Conservation (phyloP, 2,797 vertebrate species). For the Odontamblyopus lacepedii region DNA sequence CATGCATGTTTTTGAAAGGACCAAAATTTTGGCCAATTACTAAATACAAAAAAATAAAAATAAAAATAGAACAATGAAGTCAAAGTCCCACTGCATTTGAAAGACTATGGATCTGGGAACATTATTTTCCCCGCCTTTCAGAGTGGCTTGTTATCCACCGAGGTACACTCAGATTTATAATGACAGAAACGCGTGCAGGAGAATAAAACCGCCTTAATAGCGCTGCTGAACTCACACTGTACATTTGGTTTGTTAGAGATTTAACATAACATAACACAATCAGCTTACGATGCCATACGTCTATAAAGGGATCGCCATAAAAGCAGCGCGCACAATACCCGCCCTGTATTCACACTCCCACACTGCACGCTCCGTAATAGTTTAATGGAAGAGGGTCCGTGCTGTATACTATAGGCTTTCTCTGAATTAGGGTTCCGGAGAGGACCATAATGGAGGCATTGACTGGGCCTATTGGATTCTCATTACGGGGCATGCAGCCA, state of each 20-base stretch:
- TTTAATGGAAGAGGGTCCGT: conserved; percentile 34
- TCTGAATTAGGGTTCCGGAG: conserved; percentile 25
- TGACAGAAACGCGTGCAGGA: not conserved
- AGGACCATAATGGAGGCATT: conserved; percentile 41
- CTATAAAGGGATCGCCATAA: conserved; percentile 27
- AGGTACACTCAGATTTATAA: not conserved
- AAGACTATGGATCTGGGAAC: not conserved
- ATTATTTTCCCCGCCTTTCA: not conserved
- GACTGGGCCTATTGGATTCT: conserved; percentile 47
- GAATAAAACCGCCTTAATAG: not conserved
- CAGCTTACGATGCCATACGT: conserved; percentile 29
- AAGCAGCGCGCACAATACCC: conserved; percentile 13
- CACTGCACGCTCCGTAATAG: conserved; percentile 33
- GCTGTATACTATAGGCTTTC: conserved; percentile 31
- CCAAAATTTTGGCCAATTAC: too few relatives aligned
- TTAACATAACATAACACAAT: conserved; percentile 10
- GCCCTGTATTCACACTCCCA: conserved; percentile 9
- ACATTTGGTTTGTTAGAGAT: not conserved
- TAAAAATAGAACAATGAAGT: too few relatives aligned
- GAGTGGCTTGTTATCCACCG: not conserved
- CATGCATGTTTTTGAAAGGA: too few relatives aligned
- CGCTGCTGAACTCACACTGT: not conserved
- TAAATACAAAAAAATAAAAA: too few relatives aligned
- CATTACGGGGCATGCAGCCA: conserved; percentile 47
- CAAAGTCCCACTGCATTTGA: too few relatives aligned